Evolutionary conservation across 2,797 vertebrate species (phyloP).

Genomic region (Coilia nasus): DNA sequence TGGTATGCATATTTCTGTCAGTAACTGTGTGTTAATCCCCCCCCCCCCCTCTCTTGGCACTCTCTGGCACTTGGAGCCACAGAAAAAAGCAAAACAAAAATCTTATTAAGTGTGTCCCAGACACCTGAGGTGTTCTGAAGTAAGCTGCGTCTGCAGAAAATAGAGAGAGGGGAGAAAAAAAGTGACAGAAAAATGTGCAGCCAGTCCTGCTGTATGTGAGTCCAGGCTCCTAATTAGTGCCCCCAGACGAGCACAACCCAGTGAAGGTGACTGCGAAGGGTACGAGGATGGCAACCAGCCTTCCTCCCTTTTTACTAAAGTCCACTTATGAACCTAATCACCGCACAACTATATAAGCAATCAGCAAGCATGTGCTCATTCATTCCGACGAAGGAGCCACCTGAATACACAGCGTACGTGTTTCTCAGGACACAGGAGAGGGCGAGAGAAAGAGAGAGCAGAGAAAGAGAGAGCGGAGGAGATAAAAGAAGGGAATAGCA

Average conservation of each 20-base stretch:
- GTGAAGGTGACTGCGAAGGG: slow-evolving; percentile 1
- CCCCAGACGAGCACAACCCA: background rate
- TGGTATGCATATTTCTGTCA: background rate
- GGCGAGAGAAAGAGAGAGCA: slow-evolving; percentile 30
- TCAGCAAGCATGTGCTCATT: background rate
- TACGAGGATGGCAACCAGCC: background rate
- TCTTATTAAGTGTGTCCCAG: slow-evolving; percentile 2
- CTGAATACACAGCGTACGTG: slow-evolving; percentile 17
- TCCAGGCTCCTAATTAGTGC: background rate
- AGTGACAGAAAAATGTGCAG: background rate
- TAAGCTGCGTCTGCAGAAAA: slow-evolving; percentile 4
- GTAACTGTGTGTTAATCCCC: background rate
- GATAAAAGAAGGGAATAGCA: slow-evolving; percentile 40
- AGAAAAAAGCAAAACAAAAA: background rate
- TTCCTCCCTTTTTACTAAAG: background rate
- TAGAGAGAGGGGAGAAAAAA: background rate
- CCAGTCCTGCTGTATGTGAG: background rate
- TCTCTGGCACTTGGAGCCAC: background rate
- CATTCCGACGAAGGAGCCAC: background rate
- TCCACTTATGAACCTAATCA: slow-evolving; percentile 17
- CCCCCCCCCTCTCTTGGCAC: background rate
- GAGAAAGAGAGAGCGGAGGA: slow-evolving; percentile 14
- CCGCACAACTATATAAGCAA: background rate
- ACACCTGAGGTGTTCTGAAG: background rate
- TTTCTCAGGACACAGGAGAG: slow-evolving; percentile 9